A percentile compares a stretch with the other conserved stretches of the same genome.
phyloP scores from a whole-genome alignment of 2,797 vertebrate species.

The Eulemur coronatus region DNA sequence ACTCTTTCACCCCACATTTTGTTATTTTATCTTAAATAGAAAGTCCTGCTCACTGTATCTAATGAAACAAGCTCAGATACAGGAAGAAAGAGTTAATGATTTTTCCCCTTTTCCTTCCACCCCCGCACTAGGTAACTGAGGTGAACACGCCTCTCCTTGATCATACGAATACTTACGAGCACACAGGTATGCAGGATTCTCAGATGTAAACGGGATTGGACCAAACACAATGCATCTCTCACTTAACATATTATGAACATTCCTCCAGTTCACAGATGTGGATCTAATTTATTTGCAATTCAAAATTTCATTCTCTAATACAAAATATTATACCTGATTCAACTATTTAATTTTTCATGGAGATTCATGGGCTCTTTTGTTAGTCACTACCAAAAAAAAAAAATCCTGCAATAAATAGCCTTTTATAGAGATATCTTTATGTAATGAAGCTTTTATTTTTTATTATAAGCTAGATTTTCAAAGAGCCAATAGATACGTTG shows the following conservation, averaged over 20 bases:
- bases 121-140: neutral
- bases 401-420: neutral
- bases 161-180: neutral
- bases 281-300: neutral
- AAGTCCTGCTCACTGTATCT: neutral
- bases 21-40: slow-evolving; percentile 16
- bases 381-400: neutral
- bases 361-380: neutral
- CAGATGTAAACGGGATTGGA: neutral
- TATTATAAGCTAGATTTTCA: neutral
- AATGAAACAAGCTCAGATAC: neutral
- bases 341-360: neutral
- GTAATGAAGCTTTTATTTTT: neutral
- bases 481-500: neutral
- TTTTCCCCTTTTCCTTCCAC: neutral
- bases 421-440: neutral
- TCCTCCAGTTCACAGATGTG: neutral
- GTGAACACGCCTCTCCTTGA: neutral
- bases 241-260: neutral
- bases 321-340: neutral
- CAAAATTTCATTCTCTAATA: neutral
- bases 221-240: neutral
- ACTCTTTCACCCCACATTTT: neutral
- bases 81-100: neutral
- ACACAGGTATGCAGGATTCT: neutral